Base-by-base conservation (phyloP, 2,113 vertebrate species). In the Sclerurus mexicanus region DNA sequence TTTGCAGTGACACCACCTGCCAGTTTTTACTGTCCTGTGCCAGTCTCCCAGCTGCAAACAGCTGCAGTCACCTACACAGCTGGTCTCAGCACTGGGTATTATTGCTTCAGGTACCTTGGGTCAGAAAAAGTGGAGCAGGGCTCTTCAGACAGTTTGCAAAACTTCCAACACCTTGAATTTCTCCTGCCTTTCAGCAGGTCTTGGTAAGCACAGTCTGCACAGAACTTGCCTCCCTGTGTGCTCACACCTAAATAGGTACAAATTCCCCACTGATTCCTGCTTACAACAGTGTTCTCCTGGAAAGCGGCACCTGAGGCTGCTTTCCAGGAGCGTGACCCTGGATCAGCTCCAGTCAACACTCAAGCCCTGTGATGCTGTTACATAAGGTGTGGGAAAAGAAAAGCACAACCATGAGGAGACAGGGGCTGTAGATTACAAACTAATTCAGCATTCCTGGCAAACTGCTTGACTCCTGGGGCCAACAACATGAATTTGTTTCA, bases 381-480 rank as follows among this genome's bases (percentile, higher is more conserved):
- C 40, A 50, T 63, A 81, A 78, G 35, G 56, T 31, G 27, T 4
- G 24, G 24, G 12, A 14, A 1, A 2, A 12, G 52, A 52, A 59
- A 71, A 53, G 14, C 68, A 71, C 31, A 81, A 8, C 58, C 8
- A 3, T 33, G 25, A 69, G 47, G 42, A 93, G 31, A 85, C 53
- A 63, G 3, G 7, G 90, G 67, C 25, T 85, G 74, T 11, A 72
- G 40, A 76, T 72, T 83, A 78, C 64, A 76, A 81, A 86, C 47
- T n/a, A 59, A 76, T 31, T n/a, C 60, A 85, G 83, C 87, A 60
- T 39, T 83, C 71, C 59, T 91, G 93, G 94, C 91, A 90, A 78
- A 44, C 42, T 81, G 71, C 30, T 62, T 5, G 31, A 44, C 82
- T 31, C 66, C 71, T 5, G 10, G 42, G 40, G 85, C 47, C 80